A percentile compares a stretch with the other conserved stretches of the same genome.
These are phyloP conservation scores for Lasioglossum malachurum DNA, from an alignment of 2,888 invertebrate genomes.

Conservation along the genomic window DNA sequence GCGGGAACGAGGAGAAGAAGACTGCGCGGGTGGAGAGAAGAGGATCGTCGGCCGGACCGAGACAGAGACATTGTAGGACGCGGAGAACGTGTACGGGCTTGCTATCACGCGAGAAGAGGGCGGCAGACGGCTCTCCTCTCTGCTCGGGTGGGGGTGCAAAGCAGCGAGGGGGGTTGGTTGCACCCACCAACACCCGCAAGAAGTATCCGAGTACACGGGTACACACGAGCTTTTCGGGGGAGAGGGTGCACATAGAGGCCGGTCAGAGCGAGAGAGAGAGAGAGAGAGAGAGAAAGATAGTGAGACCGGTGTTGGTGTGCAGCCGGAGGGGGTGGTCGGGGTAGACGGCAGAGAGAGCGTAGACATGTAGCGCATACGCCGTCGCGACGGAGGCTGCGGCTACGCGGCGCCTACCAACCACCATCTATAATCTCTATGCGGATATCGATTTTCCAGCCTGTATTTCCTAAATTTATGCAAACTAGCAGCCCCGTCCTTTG, in stretches of 20 bases:
- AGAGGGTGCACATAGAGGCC: slow-evolving; percentile 11
- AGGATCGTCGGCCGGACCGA: slow-evolving; percentile 28
- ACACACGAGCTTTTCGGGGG: slow-evolving; percentile 56
- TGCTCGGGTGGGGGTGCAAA: slow-evolving; percentile 24
- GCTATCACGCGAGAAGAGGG: slow-evolving; percentile 58
- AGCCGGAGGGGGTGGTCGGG: slow-evolving; percentile 35
- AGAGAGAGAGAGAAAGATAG: slow-evolving; percentile 5
- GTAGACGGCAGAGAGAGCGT: slow-evolving; percentile 71
- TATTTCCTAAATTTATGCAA: slow-evolving; percentile 85
- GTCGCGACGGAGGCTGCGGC: slow-evolving; percentile 85
- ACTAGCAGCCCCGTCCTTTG: slow-evolving; percentile 76
- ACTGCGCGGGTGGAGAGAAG: neutral
- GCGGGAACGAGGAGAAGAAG: slow-evolving; percentile 37
- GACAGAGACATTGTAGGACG: slow-evolving; percentile 60
- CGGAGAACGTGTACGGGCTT: slow-evolving; percentile 56
- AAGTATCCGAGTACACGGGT: slow-evolving; percentile 62
- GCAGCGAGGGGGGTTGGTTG: slow-evolving; percentile 37
- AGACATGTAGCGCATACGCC: slow-evolving; percentile 83
- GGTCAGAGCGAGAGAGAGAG: slow-evolving; percentile 26
- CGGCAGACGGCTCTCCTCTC: slow-evolving; percentile 21
- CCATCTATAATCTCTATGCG: slow-evolving; percentile 85
- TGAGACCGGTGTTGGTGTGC: neutral
- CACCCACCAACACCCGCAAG: slow-evolving; percentile 59
- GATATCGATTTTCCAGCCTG: slow-evolving; percentile 85
- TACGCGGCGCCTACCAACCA: slow-evolving; percentile 85